Percentiles rank a stretch among this genome's conserved stretches.
Evolutionary conservation across 2,113 vertebrate genomes (phyloP).

Genomic region (Mustela lutreola): DNA sequence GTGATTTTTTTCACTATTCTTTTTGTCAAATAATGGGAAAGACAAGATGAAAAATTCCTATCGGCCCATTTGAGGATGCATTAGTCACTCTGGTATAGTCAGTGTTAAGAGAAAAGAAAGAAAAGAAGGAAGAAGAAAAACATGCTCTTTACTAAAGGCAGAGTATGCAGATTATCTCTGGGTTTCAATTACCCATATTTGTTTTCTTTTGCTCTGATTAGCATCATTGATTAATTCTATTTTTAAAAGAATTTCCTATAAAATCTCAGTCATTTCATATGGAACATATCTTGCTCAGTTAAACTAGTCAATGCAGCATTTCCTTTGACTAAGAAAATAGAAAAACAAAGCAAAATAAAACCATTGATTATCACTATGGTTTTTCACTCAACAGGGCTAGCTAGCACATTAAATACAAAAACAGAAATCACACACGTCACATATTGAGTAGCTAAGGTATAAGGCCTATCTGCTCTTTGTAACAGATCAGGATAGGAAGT

Average conservation of each 20-base stretch:
- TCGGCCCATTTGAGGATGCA: neutral
- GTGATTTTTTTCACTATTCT: neutral
- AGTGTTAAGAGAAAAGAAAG: neutral
- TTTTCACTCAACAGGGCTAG: slow-evolving; percentile 7
- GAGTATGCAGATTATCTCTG: neutral
- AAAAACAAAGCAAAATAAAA: neutral
- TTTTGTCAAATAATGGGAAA: slow-evolving; percentile 25
- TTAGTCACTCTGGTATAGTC: neutral
- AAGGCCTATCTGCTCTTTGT: neutral
- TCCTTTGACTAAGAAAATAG: slow-evolving; percentile 24
- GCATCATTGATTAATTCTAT: neutral
- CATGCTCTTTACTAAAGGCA: neutral
- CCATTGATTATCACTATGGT: neutral
- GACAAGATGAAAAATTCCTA: neutral
- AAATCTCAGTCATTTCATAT: slow-evolving; percentile 18
- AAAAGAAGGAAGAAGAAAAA: neutral
- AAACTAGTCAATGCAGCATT: neutral
- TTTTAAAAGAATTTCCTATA: neutral
- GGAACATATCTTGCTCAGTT: neutral
- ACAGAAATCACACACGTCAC: neutral
- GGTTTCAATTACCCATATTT: neutral
- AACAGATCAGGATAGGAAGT: neutral
- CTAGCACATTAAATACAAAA: neutral
- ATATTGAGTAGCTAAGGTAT: neutral
- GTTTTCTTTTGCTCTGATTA: slow-evolving; percentile 35